Evolutionary conservation across 2,888 invertebrate species (phyloP).

Genomic region (Philopedon plagiatum): DNA sequence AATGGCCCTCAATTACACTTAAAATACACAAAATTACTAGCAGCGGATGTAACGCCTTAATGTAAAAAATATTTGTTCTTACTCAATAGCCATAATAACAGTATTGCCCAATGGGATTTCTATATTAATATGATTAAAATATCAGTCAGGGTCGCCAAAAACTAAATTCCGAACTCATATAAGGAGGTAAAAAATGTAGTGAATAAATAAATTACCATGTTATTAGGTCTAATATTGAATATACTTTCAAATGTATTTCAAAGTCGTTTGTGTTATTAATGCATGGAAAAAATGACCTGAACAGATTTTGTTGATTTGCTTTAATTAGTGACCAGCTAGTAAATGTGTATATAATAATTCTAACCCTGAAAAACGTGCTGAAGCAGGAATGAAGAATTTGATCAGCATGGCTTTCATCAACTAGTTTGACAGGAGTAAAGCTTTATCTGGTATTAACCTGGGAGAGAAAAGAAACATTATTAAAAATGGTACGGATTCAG

Average conservation of each 20-base stretch:
- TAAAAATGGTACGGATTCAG: too few relatives aligned
- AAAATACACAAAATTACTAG: not conserved
- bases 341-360: too few relatives aligned
- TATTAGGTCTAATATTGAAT: conserved; percentile 12
- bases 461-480: too few relatives aligned
- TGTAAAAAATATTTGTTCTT: conserved; percentile 3
- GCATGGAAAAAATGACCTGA: not conserved
- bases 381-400: too few relatives aligned
- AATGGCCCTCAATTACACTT: not conserved
- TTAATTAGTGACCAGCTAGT: too few relatives aligned
- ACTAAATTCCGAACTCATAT: conserved; percentile 12
- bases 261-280: conserved; percentile 27
- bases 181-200: conserved; percentile 25
- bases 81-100: not conserved
- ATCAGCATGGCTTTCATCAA: too few relatives aligned
- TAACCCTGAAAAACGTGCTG: too few relatives aligned
- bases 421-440: too few relatives aligned
- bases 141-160: conserved; percentile 22
- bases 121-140: conserved; percentile 6
- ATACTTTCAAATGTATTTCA: conserved; percentile 42
- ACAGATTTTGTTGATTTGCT: not conserved
- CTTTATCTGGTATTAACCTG: too few relatives aligned
- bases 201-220: conserved; percentile 19
- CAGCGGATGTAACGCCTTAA: conserved; percentile 7
- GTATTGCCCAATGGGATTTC: conserved; percentile 4